Conservation (phyloP, 2,797 vertebrate genomes). For the Discoglossus pictus region DNA sequence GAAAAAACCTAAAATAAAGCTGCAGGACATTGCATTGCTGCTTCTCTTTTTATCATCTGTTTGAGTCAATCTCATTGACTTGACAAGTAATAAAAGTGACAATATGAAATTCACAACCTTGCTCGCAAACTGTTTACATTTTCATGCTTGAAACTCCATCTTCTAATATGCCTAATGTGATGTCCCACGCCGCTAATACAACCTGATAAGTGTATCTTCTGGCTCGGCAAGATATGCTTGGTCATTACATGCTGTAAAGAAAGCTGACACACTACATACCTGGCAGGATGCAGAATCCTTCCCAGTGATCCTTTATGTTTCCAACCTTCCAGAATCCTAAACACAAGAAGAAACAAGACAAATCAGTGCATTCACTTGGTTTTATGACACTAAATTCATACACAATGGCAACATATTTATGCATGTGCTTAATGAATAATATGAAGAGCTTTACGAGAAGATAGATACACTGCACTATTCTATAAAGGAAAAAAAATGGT, state of each 20-base stretch:
- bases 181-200: conserved; percentile 26
- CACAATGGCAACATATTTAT: too few relatives aligned
- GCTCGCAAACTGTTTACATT: conserved; percentile 47
- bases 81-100: conserved; percentile 51
- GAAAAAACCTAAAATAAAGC: too few relatives aligned
- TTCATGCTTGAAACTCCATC: conserved; percentile 48
- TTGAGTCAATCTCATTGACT: conserved; percentile 12
- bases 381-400: too few relatives aligned
- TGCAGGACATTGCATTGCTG: conserved; percentile 28
- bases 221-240: conserved; percentile 9
- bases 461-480: too few relatives aligned
- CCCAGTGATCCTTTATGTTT: background rate
- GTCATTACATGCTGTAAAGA: background rate
- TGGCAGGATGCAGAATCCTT: background rate
- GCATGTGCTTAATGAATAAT: too few relatives aligned
- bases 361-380: too few relatives aligned
- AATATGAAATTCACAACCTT: conserved; percentile 34
- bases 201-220: conserved; percentile 37
- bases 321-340: background rate
- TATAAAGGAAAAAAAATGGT: too few relatives aligned
- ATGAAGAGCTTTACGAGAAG: too few relatives aligned
- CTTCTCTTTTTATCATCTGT: conserved; percentile 48
- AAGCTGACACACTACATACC: conserved; percentile 4
- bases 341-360: background rate
- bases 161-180: conserved; percentile 24